A percentile compares a stretch with the other conserved stretches of the same genome.
phyloP scores from a whole-genome alignment of 2,888 invertebrate species.

The Pollenia amentaria region DNA sequence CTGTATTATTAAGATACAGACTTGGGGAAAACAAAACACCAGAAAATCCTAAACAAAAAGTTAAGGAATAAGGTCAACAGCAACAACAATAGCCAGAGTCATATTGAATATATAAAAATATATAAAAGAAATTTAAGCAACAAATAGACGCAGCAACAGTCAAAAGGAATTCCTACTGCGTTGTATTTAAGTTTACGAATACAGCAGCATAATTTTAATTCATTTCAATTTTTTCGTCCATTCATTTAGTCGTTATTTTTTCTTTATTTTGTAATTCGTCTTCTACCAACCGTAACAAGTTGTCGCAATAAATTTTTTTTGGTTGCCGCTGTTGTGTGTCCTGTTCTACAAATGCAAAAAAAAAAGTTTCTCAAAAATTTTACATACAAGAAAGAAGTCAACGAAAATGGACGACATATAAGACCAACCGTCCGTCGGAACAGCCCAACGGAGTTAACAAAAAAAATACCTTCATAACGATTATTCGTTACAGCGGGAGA shows the following conservation, averaged over 20 bases:
- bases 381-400: slow-evolving; percentile 46
- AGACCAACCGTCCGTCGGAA: slow-evolving; percentile 33
- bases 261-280: slow-evolving; percentile 73
- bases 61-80: slow-evolving; percentile 56
- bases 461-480: slow-evolving; percentile 58
- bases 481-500: slow-evolving; percentile 71
- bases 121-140: slow-evolving; percentile 28
- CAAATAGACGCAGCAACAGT: slow-evolving; percentile 59
- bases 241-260: slow-evolving; percentile 28
- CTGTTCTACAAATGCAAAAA: slow-evolving; percentile 59
- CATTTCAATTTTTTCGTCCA: slow-evolving; percentile 30
- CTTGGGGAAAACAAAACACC: slow-evolving; percentile 43
- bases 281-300: slow-evolving; percentile 78
- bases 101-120: slow-evolving; percentile 38
- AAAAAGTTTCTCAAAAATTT: slow-evolving; percentile 60
- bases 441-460: slow-evolving; percentile 51
- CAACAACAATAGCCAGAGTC: slow-evolving; percentile 47
- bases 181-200: slow-evolving; percentile 45
- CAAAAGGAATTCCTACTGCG: slow-evolving; percentile 60
- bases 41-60: slow-evolving; percentile 51
- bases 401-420: slow-evolving; percentile 55
- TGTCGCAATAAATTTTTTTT: slow-evolving; percentile 76
- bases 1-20: slow-evolving; percentile 42
- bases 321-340: slow-evolving; percentile 55
- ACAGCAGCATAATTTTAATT: slow-evolving; percentile 66